Percentiles rank a stretch among this genome's conserved stretches.
Conservation (phyloP, 2,113 vertebrate species). For the Cryptoleucopteryx plumbea region DNA sequence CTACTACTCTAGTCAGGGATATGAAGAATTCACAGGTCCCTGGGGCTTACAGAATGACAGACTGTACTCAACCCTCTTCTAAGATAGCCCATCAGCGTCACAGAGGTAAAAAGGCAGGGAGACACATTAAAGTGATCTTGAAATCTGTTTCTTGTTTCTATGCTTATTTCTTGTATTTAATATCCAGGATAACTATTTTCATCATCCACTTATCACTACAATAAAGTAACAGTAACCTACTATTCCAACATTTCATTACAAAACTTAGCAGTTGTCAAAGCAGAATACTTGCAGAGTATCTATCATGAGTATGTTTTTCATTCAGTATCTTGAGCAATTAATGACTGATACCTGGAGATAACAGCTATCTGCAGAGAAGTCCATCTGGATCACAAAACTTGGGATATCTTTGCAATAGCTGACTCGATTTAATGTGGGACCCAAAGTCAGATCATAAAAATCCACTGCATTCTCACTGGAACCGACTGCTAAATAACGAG, state of each 20-base stretch:
- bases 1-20: neutral
- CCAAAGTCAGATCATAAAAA: conserved; percentile 92
- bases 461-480: conserved; percentile 94
- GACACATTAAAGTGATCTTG: neutral
- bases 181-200: neutral
- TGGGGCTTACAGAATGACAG: neutral
- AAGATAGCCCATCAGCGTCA: neutral
- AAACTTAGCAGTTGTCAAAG: neutral
- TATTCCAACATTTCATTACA: neutral
- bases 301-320: neutral
- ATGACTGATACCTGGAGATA: conserved; percentile 84
- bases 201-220: neutral
- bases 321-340: neutral
- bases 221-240: neutral
- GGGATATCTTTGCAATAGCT: conserved; percentile 95
- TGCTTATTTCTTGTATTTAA: neutral
- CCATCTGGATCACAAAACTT: conserved; percentile 95
- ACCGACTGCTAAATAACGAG: conserved; percentile 90
- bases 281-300: neutral
- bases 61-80: neutral
- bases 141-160: neutral
- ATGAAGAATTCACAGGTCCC: neutral
- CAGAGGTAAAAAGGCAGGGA: neutral
- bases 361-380: conserved; percentile 91
- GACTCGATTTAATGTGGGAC: conserved; percentile 90